phyloP scores from a whole-genome alignment of 2,113 vertebrate genomes.

The Axis porcinus region DNA sequence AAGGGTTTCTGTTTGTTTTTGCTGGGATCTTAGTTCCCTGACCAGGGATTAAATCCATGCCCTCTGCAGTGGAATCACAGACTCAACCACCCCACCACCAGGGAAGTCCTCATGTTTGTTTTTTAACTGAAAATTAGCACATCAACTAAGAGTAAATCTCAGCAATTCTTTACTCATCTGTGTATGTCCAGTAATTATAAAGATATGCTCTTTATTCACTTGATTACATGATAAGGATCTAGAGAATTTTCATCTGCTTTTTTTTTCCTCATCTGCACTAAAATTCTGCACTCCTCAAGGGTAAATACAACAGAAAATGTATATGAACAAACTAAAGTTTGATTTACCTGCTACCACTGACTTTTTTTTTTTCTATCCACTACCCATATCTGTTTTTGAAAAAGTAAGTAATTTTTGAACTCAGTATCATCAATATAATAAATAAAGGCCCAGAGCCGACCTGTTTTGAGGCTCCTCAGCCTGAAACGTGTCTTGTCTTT shows the following conservation, averaged over 20 bases:
- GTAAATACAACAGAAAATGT: neutral
- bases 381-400: neutral
- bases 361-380: neutral
- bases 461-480: neutral
- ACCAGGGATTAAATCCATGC: neutral
- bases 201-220: neutral
- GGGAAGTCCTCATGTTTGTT: neutral
- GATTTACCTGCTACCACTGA: neutral
- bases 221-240: neutral
- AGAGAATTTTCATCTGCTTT: neutral
- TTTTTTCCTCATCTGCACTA: neutral
- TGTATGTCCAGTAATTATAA: neutral
- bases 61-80: neutral
- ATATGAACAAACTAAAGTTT: neutral
- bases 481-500: neutral
- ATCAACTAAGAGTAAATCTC: neutral
- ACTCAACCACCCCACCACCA: neutral
- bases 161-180: neutral
- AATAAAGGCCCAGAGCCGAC: neutral
- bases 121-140: neutral
- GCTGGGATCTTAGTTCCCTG: neutral
- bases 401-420: neutral
- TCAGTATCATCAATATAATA: neutral
- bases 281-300: neutral
- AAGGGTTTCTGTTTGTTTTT: neutral